Base-by-base conservation (phyloP, 2,113 vertebrate genomes). In the Nothocercus julius region DNA sequence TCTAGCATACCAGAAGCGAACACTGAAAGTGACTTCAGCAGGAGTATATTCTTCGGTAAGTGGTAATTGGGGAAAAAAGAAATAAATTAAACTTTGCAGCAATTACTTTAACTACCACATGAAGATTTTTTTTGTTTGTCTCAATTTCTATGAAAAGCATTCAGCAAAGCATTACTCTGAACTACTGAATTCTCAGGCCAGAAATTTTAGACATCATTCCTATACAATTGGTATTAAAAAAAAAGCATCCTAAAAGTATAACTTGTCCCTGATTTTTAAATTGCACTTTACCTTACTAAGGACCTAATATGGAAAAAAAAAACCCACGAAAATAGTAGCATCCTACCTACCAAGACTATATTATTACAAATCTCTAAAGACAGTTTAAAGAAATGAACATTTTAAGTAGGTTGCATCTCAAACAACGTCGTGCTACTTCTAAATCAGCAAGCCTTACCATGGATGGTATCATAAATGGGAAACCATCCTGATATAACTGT, bases 391-490 rank as follows among this genome's bases (percentile, higher is more conserved):
- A 70, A 89, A 79, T 3, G 4, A 58, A 82, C 13, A 85, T 3
- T 67, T 11, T 24, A 51, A 94, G 76, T 28, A 82, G 30, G 84
- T 34, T 53, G 75, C 44, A 32, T 44, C 7, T 34, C 75, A 42
- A 36, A 73, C 5, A 86, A 47, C 49, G 16, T 2, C 38, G 7
- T 32, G 36, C 92, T 51, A 87, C n/a, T 87, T 82, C 59, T 9
- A 28, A 72, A 75, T 47, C 5, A 64, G 24, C 6, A 59, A 62
- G 56, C 32, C 98, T 97, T 93, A 99, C 99, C 99, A 12, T 99
- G 99, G 78, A 99, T 99, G 49, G 99, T 99, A 81, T 99, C 99
- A 75, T 99, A 99, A 95, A 99, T 99, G n/a, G 99, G 99, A 96
- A 99, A 99, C 99, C 99, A 99, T 36, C 99, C 99, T 40, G 99